Evolutionary conservation across 2,113 vertebrate species (phyloP).

Genomic region (Bufo bufo): DNA sequence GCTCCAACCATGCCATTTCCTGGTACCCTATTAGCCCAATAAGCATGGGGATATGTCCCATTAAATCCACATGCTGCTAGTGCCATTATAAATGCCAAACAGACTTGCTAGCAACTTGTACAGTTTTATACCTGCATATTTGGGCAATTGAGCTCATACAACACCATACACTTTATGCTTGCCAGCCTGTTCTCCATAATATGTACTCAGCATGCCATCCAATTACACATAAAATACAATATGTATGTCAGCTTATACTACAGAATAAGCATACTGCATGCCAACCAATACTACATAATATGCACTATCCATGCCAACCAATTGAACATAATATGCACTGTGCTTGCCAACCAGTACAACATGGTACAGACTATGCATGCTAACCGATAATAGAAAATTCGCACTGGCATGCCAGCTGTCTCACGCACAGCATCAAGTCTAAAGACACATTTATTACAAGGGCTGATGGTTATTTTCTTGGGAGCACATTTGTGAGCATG

Average conservation of each 20-base stretch:
- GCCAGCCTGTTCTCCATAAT: constrained; percentile 1
- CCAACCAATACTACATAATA: constrained; percentile 13
- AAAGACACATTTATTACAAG: not conserved
- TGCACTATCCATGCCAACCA: constrained; percentile 32
- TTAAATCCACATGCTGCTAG: not conserved
- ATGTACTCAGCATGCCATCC: constrained; percentile 1
- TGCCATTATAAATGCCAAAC: not conserved
- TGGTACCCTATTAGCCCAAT: not conserved
- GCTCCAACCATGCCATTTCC: not conserved
- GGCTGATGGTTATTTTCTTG: constrained; percentile 17
- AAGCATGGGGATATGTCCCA: not conserved
- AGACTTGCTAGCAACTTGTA: constrained; percentile 8
- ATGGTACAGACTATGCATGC: not conserved
- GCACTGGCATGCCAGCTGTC: not conserved
- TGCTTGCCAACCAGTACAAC: constrained; percentile 6
- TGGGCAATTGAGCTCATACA: not conserved
- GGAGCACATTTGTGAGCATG: constrained; percentile 11
- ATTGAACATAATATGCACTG: not conserved
- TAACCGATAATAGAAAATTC: not conserved
- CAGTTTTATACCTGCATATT: not conserved
- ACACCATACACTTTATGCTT: not conserved
- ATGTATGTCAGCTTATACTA: constrained; percentile 12
- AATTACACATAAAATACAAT: not conserved
- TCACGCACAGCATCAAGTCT: not conserved
- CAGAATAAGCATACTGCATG: not conserved